Evolutionary conservation across 2,113 vertebrate genomes (phyloP), one percentile per base, ranked within the genome.

Genomic region (Dendrocopos noguchii): DNA sequence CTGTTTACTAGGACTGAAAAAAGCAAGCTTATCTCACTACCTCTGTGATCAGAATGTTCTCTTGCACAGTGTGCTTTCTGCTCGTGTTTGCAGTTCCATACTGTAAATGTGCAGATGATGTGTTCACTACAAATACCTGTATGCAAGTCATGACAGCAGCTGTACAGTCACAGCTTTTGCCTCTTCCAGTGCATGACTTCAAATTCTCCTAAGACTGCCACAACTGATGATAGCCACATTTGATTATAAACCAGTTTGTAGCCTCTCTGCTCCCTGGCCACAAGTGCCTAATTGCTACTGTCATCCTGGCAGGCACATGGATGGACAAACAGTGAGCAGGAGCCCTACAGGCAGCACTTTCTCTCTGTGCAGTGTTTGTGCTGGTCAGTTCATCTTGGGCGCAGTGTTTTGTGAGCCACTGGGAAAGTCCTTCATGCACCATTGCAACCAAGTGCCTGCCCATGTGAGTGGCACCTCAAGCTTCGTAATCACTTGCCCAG

Each of bases 381-480:
- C 29, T 27, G 31, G 21, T 67, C 65, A 36, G 17, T 24, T 85
- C 3, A 3, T 34, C 27, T 77, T 65, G 81, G 68, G 72, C 78
- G 34, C 36, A 47, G 34, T 1, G 2, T 25, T 67, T 16, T 3
- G 3, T 44, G 52, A 77, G 27, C 68, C 29, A 56, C 20, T 2
- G 5, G 80, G 24, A 12, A 91, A 79, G 50, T 61, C 53, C 44
- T 55, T 79, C 65, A 12, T 56, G 46, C 19, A 78, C 29, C 28
- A 19, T 1, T 5, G 15, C 22, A 20, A 60, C 9, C 24, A 79
- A 81, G 19, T 19, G 14, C 9, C 50, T 76, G 59, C 39, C 16
- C 15, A 10, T 11, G 33, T 44, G 44, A 82, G 65, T 0, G 1
- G 61, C 71, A 72, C 29, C 53, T 24, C 0, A 1, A 63, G 29